These are phyloP conservation scores for Chloroceryle aenea DNA, from an alignment of 2,113 vertebrate genomes.

Conservation along the genomic window DNA sequence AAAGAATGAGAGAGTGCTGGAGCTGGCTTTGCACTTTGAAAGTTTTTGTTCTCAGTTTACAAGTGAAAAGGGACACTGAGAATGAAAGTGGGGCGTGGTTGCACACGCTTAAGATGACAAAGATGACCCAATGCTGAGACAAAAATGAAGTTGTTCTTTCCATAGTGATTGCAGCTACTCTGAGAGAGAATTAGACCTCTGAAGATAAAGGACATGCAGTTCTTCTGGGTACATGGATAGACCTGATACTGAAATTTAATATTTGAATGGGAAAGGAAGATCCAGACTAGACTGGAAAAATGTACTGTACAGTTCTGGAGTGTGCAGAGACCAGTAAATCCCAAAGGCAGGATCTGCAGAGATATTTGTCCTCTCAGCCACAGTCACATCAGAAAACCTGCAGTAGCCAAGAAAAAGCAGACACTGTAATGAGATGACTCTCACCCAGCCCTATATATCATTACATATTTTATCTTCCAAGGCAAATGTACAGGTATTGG, in stretches of 20 bases:
- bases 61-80: neutral
- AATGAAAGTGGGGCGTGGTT: neutral
- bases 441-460: conserved; percentile 44
- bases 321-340: neutral
- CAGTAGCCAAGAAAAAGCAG: conserved; percentile 56
- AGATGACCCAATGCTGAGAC: neutral
- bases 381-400: neutral
- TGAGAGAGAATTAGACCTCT: neutral
- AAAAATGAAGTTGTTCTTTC: neutral
- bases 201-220: neutral
- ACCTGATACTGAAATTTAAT: neutral
- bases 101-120: neutral
- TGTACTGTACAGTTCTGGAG: neutral
- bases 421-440: conserved; percentile 46
- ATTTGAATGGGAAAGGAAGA: neutral
- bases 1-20: neutral
- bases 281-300: neutral
- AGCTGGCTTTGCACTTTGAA: neutral
- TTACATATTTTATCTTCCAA: conserved; percentile 48
- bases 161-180: neutral
- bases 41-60: neutral
- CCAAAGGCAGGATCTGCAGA: neutral
- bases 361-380: neutral
- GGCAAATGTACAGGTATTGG: conserved; percentile 39
- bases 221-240: neutral